phyloP scores from a whole-genome alignment of 2,797 vertebrate genomes.

The Neostethus bicornis region DNA sequence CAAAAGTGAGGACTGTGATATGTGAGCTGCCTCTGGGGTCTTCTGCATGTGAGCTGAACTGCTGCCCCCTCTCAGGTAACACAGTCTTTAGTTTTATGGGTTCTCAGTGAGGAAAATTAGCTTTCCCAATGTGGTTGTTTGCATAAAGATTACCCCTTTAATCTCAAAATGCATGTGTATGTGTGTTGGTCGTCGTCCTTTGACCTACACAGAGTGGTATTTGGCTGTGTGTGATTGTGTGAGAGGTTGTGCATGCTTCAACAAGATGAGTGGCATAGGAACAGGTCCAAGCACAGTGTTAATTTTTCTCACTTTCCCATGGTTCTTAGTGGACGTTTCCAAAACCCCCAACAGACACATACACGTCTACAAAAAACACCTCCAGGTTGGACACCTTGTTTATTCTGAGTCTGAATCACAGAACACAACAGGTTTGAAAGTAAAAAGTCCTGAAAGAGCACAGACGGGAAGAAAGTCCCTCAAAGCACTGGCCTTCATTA shows the following conservation, averaged over 20 bases:
- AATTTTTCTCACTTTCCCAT: conserved; percentile 34
- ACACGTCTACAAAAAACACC: neutral
- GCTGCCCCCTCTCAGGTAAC: conserved; percentile 41
- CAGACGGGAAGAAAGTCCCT: conserved; percentile 4
- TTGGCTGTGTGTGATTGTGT: conserved; percentile 13
- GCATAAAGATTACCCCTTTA: conserved; percentile 14
- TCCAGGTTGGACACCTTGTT: neutral
- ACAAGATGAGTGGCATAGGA: conserved; percentile 23
- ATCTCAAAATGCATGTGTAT: conserved; percentile 19
- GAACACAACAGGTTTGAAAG: neutral
- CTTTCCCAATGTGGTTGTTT: conserved; percentile 17
- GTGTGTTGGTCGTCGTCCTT: conserved; percentile 24
- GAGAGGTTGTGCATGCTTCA: conserved; percentile 19
- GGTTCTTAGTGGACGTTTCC: conserved; percentile 22
- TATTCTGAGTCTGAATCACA: conserved; percentile 1
- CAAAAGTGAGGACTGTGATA: conserved; percentile 29
- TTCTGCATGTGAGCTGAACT: conserved; percentile 32
- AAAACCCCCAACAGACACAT: neutral
- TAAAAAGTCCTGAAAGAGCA: conserved; percentile 7
- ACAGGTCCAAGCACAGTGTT: conserved; percentile 18
- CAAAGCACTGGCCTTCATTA: conserved; percentile 11
- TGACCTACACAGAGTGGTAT: conserved; percentile 25
- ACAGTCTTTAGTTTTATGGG: conserved; percentile 39
- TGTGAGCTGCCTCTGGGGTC: conserved; percentile 33
- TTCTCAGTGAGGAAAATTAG: conserved; percentile 23